Evolutionary conservation across 1,140 invertebrate species (phyloP).

Genomic region (Lordiphosa clarofinis): DNA sequence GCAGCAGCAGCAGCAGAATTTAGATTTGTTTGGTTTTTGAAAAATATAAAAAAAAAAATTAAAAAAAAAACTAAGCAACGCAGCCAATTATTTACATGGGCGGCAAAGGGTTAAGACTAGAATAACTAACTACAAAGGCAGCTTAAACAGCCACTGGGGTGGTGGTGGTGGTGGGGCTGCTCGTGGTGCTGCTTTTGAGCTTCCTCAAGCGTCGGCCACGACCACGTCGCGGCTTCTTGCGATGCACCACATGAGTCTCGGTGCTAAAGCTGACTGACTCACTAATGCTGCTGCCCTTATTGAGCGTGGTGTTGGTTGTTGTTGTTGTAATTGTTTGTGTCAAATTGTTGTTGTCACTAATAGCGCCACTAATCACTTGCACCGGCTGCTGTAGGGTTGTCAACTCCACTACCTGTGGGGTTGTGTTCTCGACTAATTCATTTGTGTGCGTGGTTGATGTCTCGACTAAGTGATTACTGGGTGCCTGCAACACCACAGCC

Average conservation of each 20-base stretch:
- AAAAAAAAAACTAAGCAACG: constrained; percentile 37
- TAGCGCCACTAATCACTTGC: constrained; percentile 19
- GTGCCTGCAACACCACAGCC: constrained; percentile 52
- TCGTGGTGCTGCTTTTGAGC: constrained; percentile 16
- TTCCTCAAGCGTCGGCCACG: constrained; percentile 42
- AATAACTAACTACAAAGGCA: constrained; percentile 63
- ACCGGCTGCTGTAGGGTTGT: neutral
- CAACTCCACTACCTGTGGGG: neutral
- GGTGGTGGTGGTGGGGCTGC: constrained; percentile 11
- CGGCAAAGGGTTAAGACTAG: constrained; percentile 53
- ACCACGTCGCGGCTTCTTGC: constrained; percentile 57
- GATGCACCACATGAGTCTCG: constrained; percentile 63
- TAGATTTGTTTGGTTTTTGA: constrained; percentile 2
- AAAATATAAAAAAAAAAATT: constrained; percentile 9
- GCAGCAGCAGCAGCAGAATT: constrained; percentile 4
- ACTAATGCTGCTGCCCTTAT: constrained; percentile 41
- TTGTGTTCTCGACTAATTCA: neutral
- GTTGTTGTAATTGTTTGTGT: constrained; percentile 13
- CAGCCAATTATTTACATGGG: constrained; percentile 71
- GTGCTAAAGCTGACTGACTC: constrained; percentile 55
- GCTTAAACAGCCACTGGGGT: constrained; percentile 19
- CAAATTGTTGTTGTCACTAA: constrained; percentile 16
- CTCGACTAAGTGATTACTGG: constrained; percentile 16
- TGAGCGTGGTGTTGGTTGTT: constrained; percentile 8
- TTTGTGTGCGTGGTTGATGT: neutral